Conservation (phyloP, 1,140 invertebrate species). For the Lordiphosa stackelbergi region DNA sequence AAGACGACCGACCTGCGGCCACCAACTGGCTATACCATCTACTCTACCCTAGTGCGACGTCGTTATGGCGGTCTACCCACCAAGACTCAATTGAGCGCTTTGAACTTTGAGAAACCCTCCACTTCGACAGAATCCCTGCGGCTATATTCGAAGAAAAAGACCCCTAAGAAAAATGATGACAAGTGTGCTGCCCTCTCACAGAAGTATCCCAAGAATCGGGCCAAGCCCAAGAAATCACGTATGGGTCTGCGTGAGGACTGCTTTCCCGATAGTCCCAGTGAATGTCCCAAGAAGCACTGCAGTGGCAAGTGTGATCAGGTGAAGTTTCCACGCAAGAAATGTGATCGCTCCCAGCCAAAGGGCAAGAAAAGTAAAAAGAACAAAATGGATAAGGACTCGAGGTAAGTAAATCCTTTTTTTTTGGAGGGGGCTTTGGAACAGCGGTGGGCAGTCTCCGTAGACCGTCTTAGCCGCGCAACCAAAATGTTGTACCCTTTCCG, state of each 20-base stretch:
- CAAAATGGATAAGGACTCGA: background rate
- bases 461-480: no score
- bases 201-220: slow-evolving; percentile 23
- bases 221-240: slow-evolving; percentile 32
- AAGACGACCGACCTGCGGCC: background rate
- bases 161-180: background rate
- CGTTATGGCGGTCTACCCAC: slow-evolving; percentile 13
- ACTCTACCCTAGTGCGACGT: slow-evolving; percentile 12
- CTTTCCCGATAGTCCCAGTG: background rate
- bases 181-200: slow-evolving; percentile 23
- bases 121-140: background rate
- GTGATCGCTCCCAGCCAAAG: slow-evolving; percentile 12
- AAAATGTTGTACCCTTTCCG: no score
- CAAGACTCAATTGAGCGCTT: background rate
- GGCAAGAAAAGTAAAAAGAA: slow-evolving; percentile 1
- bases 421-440: no score
- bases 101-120: background rate
- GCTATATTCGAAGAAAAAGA: slow-evolving; percentile 15
- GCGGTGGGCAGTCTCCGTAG: no score
- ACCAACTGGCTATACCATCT: slow-evolving; percentile 16
- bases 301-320: slow-evolving; percentile 20
- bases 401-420: no score
- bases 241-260: slow-evolving; percentile 33
- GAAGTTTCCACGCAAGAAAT: slow-evolving; percentile 42
- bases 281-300: slow-evolving; percentile 15